phyloP scores from a whole-genome alignment of 2,888 invertebrate species.

The Caenorhabditis sp. region DNA sequence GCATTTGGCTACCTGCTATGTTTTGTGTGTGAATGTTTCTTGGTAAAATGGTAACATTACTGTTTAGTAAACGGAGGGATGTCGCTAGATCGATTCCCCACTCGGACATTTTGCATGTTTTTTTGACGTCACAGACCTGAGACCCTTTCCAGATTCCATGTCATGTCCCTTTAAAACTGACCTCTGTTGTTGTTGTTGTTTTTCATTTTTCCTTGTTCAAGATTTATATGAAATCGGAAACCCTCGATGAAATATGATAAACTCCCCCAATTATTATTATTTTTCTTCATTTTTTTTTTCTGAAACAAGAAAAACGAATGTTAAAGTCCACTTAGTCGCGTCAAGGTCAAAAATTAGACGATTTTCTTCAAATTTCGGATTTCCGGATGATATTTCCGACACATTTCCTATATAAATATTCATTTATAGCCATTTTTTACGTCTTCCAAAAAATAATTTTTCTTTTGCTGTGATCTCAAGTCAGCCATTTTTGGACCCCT shows the following conservation, averaged over 20 bases:
- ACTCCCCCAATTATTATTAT: background rate
- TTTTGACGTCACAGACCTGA: no score
- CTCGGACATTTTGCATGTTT: no score
- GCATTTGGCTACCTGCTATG: no score
- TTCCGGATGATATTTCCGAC: background rate
- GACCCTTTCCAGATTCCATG: no score
- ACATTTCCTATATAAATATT: conserved; percentile 7
- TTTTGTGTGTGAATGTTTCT: no score
- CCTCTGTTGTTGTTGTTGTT: conserved; percentile 10
- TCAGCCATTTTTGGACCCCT: background rate
- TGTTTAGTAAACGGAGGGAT: no score
- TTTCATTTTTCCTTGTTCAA: conserved; percentile 3
- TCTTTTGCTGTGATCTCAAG: background rate
- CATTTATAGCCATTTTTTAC: no score
- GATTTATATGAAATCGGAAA: conserved; percentile 10
- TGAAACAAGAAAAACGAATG: conserved; percentile 2
- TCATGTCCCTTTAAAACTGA: no score
- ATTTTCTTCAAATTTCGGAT: background rate
- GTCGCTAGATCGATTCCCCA: no score
- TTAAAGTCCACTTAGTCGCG: no score
- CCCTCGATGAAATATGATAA: background rate
- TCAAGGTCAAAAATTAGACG: background rate
- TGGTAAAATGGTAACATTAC: no score
- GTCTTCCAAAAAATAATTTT: no score
- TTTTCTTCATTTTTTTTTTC: background rate